A percentile compares a stretch with the other conserved stretches of the same genome.
Evolutionary conservation across 2,113 vertebrate species (phyloP).

Genomic region (Engystomops pustulosus): DNA sequence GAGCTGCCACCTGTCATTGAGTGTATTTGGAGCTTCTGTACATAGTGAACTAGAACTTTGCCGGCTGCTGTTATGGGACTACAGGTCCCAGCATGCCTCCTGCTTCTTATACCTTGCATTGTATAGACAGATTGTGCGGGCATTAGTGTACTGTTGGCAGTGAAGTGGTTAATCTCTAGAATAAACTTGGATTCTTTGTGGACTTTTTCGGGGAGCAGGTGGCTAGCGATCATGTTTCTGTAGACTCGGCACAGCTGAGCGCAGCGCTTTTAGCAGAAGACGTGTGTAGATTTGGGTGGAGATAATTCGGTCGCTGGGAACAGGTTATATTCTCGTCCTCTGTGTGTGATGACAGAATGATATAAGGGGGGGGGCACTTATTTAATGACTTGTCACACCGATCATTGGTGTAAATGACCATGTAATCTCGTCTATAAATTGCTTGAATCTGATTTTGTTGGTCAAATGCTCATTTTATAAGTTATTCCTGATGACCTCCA

Average conservation of each 20-base stretch:
- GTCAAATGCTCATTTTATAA: no score
- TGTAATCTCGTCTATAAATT: no score
- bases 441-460: no score
- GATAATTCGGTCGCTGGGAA: neutral
- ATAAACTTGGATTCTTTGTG: neutral
- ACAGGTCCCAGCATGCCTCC: neutral
- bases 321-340: no score
- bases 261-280: neutral
- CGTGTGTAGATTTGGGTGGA: neutral
- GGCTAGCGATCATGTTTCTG: constrained; percentile 37
- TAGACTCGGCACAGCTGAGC: constrained; percentile 17
- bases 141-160: neutral
- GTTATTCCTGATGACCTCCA: no score
- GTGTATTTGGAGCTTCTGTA: neutral
- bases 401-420: no score
- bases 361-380: no score
- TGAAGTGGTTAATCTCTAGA: constrained; percentile 6
- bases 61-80: neutral
- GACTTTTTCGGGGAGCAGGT: constrained; percentile 20
- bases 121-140: neutral
- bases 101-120: neutral
- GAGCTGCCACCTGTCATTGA: constrained; percentile 4
- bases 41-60: neutral
- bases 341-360: no score
- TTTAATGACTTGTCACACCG: no score